Conservation (phyloP, 2,113 vertebrate species). For the Potamarius usumacintae region DNA sequence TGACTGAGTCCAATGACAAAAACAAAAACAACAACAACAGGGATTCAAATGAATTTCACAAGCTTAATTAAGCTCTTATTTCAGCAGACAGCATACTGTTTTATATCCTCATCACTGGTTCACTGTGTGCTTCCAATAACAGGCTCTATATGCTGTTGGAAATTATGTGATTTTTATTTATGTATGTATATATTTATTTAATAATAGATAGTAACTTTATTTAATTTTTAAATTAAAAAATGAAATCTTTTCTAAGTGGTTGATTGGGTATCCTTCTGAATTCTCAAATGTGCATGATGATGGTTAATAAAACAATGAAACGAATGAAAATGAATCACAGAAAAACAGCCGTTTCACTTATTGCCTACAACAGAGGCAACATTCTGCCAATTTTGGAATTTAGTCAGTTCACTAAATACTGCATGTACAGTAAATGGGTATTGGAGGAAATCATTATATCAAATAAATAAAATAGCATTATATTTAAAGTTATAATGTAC, state of each 20-base stretch:
- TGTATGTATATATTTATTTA: not conserved
- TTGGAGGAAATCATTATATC: not conserved
- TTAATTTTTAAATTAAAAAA: too few relatives aligned
- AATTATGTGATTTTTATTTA: not conserved
- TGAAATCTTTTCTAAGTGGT: not conserved
- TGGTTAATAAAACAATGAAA: not conserved
- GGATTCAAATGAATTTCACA: not conserved
- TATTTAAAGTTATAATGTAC: not conserved
- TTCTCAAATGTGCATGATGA: not conserved
- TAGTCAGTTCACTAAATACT: not conserved
- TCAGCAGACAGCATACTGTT: not conserved
- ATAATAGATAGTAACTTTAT: too few relatives aligned
- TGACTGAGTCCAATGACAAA: conserved; percentile 7
- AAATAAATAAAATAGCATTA: not conserved
- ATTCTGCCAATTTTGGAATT: not conserved
- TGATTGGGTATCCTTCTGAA: not conserved
- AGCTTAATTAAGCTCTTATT: not conserved
- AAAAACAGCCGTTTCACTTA: not conserved
- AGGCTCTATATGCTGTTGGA: not conserved
- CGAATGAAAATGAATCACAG: not conserved
- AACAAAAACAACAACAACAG: not conserved
- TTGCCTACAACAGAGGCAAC: not conserved
- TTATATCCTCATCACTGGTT: not conserved
- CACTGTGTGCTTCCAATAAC: not conserved
- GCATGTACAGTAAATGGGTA: not conserved